A percentile compares a stretch with the other conserved stretches of the same genome.
These are phyloP conservation scores for Drosophila bocqueti DNA, from an alignment of 1,140 invertebrate genomes.

Conservation along the genomic window DNA sequence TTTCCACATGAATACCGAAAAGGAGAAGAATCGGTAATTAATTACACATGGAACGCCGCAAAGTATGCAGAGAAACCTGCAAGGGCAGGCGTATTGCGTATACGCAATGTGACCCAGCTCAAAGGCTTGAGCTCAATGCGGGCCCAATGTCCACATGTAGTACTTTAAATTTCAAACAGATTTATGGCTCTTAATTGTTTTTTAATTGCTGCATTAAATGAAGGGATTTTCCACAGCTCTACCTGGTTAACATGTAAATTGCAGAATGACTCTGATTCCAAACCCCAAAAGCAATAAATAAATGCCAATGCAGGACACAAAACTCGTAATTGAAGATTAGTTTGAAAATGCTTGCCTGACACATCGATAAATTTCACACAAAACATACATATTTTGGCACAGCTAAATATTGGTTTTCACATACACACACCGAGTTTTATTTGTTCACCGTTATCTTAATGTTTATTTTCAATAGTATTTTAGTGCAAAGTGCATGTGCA, in stretches of 20 bases:
- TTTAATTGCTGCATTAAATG: slow-evolving; percentile 50
- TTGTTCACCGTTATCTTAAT: neutral
- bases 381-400: slow-evolving; percentile 13
- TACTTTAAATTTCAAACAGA: slow-evolving; percentile 52
- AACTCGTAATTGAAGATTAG: slow-evolving; percentile 26
- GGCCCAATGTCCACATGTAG: slow-evolving; percentile 13
- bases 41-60: slow-evolving; percentile 41
- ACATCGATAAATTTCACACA: slow-evolving; percentile 24
- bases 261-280: slow-evolving; percentile 8
- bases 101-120: slow-evolving; percentile 42
- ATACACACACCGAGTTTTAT: neutral
- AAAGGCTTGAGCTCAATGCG: slow-evolving; percentile 28
- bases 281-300: slow-evolving; percentile 28
- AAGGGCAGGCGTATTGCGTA: slow-evolving; percentile 32
- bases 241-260: slow-evolving; percentile 14
- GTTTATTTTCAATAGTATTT: slow-evolving; percentile 42
- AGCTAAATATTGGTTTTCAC: slow-evolving; percentile 24
- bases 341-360: slow-evolving; percentile 18
- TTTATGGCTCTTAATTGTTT: slow-evolving; percentile 48
- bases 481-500: slow-evolving; percentile 18
- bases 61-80: slow-evolving; percentile 37
- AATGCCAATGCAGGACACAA: slow-evolving; percentile 4
- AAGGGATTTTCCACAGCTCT: neutral
- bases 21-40: slow-evolving; percentile 54
- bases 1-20: slow-evolving; percentile 44